phyloP scores from a whole-genome alignment of 2,888 invertebrate genomes.

The Lepidochitona cinerea region DNA sequence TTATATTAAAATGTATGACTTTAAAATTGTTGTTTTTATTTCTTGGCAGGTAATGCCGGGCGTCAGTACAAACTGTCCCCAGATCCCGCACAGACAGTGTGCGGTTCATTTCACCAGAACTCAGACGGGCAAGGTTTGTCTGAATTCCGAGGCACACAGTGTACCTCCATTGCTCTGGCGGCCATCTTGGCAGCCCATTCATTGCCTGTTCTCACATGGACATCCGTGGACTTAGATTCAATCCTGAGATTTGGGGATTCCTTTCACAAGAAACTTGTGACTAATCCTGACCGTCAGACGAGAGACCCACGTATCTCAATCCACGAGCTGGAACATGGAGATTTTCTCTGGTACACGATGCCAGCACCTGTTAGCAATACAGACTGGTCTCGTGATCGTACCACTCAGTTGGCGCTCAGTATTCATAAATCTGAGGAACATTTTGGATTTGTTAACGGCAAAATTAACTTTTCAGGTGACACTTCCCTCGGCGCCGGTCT shows the following conservation, averaged over 20 bases:
- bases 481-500: background rate
- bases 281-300: background rate
- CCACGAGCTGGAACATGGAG: background rate
- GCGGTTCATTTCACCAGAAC: background rate
- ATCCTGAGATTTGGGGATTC: background rate
- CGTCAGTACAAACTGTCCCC: too few relatives aligned
- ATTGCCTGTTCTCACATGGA: background rate
- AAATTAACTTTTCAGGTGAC: background rate
- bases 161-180: background rate
- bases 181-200: background rate
- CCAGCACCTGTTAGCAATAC: background rate
- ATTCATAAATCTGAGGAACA: background rate
- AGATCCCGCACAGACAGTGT: background rate
- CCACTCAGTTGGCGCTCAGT: background rate
- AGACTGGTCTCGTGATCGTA: background rate
- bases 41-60: too few relatives aligned
- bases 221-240: background rate
- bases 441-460: background rate
- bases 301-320: background rate
- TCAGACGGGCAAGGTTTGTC: background rate
- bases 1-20: too few relatives aligned
- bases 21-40: too few relatives aligned
- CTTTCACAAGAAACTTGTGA: background rate
- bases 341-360: background rate
- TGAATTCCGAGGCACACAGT: background rate